Conservation (phyloP, 2,113 vertebrate species). For the Dipodomys merriami region DNA sequence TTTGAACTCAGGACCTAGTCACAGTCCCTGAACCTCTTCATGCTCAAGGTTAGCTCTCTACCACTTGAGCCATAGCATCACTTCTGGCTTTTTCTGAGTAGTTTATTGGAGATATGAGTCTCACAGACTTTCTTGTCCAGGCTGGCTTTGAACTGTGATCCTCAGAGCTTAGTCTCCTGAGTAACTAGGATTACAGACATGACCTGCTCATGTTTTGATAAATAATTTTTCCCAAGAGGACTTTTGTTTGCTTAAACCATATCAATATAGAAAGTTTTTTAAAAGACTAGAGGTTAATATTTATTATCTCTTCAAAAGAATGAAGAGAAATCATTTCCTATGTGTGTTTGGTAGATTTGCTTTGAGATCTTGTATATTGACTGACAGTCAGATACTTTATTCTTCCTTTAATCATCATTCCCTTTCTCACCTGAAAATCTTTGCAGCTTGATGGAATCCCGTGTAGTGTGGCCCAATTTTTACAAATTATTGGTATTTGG, state of each 20-base stretch:
- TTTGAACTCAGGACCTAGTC: too few relatives aligned
- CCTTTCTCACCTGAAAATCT: neutral
- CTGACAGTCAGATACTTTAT: neutral
- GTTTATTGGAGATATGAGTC: too few relatives aligned
- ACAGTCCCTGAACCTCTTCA: too few relatives aligned
- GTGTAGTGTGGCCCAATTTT: neutral
- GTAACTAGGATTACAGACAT: too few relatives aligned
- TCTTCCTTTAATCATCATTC: neutral
- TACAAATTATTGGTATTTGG: neutral
- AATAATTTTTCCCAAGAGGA: constrained; percentile 42
- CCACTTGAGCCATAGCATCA: too few relatives aligned
- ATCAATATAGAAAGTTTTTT: neutral
- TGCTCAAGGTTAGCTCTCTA: too few relatives aligned
- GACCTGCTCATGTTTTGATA: neutral
- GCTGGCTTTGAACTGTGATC: too few relatives aligned
- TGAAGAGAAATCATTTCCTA: neutral
- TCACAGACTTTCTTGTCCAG: too few relatives aligned
- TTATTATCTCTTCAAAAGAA: neutral
- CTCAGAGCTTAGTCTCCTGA: too few relatives aligned
- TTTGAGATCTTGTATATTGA: neutral
- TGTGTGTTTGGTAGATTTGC: neutral
- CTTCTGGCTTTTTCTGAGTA: too few relatives aligned
- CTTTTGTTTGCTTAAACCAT: neutral
- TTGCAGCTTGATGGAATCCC: neutral
- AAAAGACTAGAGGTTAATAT: neutral